These are phyloP conservation scores for Dryoscopus gambensis DNA, from an alignment of 2,113 vertebrate genomes.

Conservation along the genomic window DNA sequence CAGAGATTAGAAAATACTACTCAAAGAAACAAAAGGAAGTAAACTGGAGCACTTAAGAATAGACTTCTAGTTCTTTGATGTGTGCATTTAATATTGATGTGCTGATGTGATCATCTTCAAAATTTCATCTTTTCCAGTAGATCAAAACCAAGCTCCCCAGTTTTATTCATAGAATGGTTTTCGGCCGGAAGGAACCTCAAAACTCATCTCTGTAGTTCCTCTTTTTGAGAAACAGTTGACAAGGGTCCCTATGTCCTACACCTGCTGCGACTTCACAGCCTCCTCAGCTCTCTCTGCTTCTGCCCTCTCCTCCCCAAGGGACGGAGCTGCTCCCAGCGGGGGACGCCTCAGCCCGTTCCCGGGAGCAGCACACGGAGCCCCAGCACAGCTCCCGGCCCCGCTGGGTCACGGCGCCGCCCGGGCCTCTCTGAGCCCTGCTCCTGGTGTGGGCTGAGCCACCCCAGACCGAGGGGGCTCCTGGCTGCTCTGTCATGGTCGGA, in stretches of 20 bases:
- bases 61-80: not conserved
- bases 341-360: rapidly evolving
- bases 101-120: not conserved
- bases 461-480: not conserved
- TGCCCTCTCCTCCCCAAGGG: not conserved
- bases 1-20: not conserved
- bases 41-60: not conserved
- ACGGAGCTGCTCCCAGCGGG: rapidly evolving
- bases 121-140: not conserved
- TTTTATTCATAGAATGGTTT: not conserved
- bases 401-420: rapidly evolving
- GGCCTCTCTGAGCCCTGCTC: not conserved
- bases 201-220: rapidly evolving
- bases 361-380: rapidly evolving
- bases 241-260: rapidly evolving
- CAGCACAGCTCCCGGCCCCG: rapidly evolving
- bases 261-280: rapidly evolving
- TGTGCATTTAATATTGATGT: not conserved
- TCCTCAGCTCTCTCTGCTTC: not conserved
- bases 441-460: not conserved
- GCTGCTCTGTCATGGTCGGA: not conserved
- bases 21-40: not conserved
- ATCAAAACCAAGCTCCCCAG: not conserved
- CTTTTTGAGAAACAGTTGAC: not conserved
- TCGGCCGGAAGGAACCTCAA: not conserved